Evolutionary conservation across 1,140 invertebrate genomes (phyloP).

Genomic region (Dufourea novaeangliae): DNA sequence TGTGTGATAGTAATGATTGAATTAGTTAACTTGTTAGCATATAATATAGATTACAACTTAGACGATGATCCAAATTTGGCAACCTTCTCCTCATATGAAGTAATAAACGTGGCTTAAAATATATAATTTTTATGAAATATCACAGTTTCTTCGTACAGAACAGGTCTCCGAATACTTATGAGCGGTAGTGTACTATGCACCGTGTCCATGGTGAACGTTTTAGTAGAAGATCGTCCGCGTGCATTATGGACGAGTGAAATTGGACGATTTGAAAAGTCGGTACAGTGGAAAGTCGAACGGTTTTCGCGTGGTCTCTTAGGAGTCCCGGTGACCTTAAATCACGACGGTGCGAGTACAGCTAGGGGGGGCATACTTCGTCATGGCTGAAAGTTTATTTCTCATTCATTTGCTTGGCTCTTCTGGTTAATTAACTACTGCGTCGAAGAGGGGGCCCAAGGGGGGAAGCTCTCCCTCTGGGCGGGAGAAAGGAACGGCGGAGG

Average conservation of each 20-base stretch:
- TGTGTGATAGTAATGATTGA: too few relatives aligned
- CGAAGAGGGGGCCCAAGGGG: constrained; percentile 5
- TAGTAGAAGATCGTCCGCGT: background rate
- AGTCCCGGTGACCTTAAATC: constrained; percentile 5
- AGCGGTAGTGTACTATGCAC: too few relatives aligned
- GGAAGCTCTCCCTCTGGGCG: background rate
- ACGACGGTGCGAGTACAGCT: too few relatives aligned
- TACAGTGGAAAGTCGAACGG: background rate
- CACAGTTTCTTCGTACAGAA: too few relatives aligned
- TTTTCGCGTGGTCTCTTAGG: background rate
- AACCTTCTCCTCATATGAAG: too few relatives aligned
- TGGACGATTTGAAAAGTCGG: background rate
- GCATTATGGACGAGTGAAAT: constrained; percentile 16
- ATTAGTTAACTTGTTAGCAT: too few relatives aligned
- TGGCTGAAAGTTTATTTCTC: constrained; percentile 30
- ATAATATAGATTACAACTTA: too few relatives aligned
- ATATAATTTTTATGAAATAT: too few relatives aligned
- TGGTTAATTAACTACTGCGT: constrained; percentile 45
- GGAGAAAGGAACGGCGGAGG: constrained; percentile 10
- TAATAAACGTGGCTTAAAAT: too few relatives aligned
- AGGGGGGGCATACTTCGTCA: constrained; percentile 5
- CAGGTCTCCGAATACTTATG: too few relatives aligned
- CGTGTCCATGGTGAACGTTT: too few relatives aligned
- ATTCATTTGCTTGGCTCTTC: constrained; percentile 31
- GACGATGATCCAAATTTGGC: too few relatives aligned